These are phyloP conservation scores for Brenthis hecate DNA, from an alignment of 2,888 invertebrate species.

Conservation along the genomic window DNA sequence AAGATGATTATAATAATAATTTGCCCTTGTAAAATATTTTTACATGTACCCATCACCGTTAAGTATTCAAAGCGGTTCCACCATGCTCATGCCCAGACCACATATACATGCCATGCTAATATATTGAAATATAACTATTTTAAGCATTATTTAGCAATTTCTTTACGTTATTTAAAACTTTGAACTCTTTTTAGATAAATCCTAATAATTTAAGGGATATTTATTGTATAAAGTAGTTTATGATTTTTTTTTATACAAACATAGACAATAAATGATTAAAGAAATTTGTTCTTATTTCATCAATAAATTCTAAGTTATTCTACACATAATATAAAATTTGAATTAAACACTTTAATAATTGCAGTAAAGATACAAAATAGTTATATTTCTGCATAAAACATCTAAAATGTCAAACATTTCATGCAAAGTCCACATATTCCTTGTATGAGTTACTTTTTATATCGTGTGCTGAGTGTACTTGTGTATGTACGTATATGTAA, in stretches of 20 bases:
- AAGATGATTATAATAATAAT: background rate
- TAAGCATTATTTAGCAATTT: background rate
- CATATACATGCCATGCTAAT: slow-evolving; percentile 29
- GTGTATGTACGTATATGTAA: too few species aligned
- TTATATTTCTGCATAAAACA: slow-evolving; percentile 4
- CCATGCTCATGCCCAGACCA: slow-evolving; percentile 30
- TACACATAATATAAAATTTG: too few species aligned
- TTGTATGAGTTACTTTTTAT: too few species aligned
- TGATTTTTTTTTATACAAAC: background rate
- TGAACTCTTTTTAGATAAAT: too few species aligned
- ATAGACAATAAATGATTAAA: background rate
- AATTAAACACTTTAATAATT: background rate
- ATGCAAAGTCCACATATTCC: background rate
- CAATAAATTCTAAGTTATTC: background rate
- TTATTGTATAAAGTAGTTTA: background rate
- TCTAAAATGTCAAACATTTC: slow-evolving; percentile 1
- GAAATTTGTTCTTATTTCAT: background rate
- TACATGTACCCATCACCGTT: slow-evolving; percentile 32
- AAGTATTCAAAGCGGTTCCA: slow-evolving; percentile 26
- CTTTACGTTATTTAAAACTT: too few species aligned
- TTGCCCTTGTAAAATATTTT: background rate
- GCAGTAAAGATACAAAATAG: background rate
- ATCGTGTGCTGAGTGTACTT: too few species aligned
- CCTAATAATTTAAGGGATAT: too few species aligned
- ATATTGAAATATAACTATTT: slow-evolving; percentile 26